phyloP scores from a whole-genome alignment of 1,140 invertebrate species.

The Meloidogyne floridensis region DNA sequence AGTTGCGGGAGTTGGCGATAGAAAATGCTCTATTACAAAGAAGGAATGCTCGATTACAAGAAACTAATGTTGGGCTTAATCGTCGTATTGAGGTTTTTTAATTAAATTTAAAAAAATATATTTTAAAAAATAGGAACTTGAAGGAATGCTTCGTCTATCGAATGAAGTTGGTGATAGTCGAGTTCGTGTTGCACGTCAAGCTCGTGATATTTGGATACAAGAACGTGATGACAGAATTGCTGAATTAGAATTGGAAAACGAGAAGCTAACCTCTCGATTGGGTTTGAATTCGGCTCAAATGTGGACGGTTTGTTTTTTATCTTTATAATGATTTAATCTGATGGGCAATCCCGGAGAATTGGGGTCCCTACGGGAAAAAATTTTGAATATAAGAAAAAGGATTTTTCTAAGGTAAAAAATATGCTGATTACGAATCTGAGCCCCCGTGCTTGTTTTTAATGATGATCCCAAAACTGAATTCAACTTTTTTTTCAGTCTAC shows the following conservation, averaged over 20 bases:
- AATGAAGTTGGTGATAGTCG: slow-evolving; percentile 75
- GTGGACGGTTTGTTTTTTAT: slow-evolving; percentile 34
- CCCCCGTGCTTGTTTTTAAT: no score
- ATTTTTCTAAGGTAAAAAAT: no score
- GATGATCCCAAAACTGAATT: no score
- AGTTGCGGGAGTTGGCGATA: no score
- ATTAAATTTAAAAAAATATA: background rate
- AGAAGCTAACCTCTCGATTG: slow-evolving; percentile 82
- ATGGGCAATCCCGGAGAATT: no score
- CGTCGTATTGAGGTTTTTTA: slow-evolving; percentile 26
- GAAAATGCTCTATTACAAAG: no score
- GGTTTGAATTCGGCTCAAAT: slow-evolving; percentile 18
- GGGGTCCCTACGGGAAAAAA: no score
- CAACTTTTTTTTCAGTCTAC: slow-evolving; percentile 34
- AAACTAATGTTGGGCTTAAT: slow-evolving; percentile 30
- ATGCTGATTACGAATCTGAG: no score
- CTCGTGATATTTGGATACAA: slow-evolving; percentile 41
- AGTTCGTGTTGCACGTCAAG: slow-evolving; percentile 66
- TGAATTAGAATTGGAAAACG: slow-evolving; percentile 80
- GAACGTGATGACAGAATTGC: slow-evolving; percentile 78
- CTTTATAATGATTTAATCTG: no score
- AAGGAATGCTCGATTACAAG: background rate
- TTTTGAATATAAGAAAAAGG: no score
- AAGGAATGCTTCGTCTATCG: slow-evolving; percentile 73
- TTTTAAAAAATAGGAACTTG: slow-evolving; percentile 75